Conservation (phyloP, 1,140 invertebrate species). For the Microvelia longipes region DNA sequence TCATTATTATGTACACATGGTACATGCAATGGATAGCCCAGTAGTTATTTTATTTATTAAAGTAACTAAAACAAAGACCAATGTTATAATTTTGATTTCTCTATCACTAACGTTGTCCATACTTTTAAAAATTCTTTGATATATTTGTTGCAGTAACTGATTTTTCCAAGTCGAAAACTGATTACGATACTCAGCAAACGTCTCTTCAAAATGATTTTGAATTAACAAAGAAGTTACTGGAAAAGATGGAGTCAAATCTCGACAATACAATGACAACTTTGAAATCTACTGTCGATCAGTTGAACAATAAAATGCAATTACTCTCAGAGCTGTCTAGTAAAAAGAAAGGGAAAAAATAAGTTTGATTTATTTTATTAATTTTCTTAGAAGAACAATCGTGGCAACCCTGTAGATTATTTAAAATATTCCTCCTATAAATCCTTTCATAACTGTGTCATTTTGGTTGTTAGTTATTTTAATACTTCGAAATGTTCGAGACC, state of each 20-base stretch:
- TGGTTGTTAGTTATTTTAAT: too few species aligned
- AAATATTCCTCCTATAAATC: too few species aligned
- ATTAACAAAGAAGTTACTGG: conserved; percentile 58
- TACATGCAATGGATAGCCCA: neutral
- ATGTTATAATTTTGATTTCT: too few species aligned
- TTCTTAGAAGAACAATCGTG: too few species aligned
- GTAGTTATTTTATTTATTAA: too few species aligned
- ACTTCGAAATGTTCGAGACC: too few species aligned
- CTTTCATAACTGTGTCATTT: too few species aligned
- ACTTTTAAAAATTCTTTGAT: conserved; percentile 11
- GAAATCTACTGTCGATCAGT: conserved; percentile 15
- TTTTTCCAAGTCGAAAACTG: conserved; percentile 65
- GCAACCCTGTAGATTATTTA: too few species aligned
- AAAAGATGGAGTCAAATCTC: conserved; percentile 65
- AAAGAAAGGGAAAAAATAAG: too few species aligned
- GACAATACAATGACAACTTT: conserved; percentile 15
- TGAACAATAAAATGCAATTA: conserved; percentile 9
- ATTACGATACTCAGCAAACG: conserved; percentile 64
- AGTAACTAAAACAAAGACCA: neutral
- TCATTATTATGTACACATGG: neutral
- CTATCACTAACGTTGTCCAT: too few species aligned
- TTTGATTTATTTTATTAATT: too few species aligned
- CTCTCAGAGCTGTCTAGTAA: too few species aligned
- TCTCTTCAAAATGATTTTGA: conserved; percentile 53
- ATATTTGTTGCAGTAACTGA: conserved; percentile 50